These are phyloP conservation scores for Synergus itoensis DNA, from an alignment of 2,888 invertebrate genomes.

Conservation along the genomic window DNA sequence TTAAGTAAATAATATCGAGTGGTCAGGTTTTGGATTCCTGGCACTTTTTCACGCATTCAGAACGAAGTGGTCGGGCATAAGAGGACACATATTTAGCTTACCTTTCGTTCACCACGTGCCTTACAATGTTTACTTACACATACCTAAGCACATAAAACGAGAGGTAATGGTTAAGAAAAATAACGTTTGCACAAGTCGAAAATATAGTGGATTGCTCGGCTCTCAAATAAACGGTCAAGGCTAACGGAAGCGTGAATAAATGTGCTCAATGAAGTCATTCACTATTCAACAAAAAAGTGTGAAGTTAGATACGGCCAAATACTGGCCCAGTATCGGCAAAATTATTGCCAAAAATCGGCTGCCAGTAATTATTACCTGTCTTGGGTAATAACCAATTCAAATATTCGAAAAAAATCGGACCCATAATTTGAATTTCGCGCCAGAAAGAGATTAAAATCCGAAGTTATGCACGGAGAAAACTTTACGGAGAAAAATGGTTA, in stretches of 20 bases:
- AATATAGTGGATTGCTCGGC: slow-evolving; percentile 45
- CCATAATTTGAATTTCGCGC: no score
- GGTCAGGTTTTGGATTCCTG: slow-evolving; percentile 34
- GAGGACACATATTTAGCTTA: slow-evolving; percentile 69
- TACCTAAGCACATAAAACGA: slow-evolving; percentile 68
- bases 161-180: slow-evolving; percentile 65
- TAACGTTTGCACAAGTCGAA: slow-evolving; percentile 65
- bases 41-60: slow-evolving; percentile 31
- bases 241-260: slow-evolving; percentile 37
- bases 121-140: slow-evolving; percentile 72
- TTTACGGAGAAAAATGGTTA: no score
- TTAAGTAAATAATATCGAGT: slow-evolving; percentile 32
- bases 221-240: slow-evolving; percentile 52
- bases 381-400: no score
- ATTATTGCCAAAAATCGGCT: no score
- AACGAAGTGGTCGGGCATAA: slow-evolving; percentile 42
- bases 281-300: not conserved
- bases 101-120: slow-evolving; percentile 68
- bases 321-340: no score
- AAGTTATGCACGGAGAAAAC: no score
- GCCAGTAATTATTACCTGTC: no score
- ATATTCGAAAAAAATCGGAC: no score
- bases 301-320: no score
- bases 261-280: not conserved
- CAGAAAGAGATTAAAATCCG: no score